Base-by-base conservation (phyloP, 2,113 vertebrate species). In the Leptocoma aspasia region DNA sequence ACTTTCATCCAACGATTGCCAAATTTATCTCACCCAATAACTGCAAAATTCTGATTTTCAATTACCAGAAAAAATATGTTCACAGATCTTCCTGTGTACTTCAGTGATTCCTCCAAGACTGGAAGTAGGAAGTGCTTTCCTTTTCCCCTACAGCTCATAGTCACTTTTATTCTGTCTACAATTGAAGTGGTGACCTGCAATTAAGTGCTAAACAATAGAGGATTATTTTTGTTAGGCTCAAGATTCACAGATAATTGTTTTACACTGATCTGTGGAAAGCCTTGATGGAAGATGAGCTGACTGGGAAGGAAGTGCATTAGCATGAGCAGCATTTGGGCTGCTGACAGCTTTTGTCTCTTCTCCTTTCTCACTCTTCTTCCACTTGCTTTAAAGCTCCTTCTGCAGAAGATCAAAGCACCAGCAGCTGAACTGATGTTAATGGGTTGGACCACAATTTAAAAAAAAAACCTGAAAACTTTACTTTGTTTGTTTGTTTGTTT, bases 281-380 rank as follows among this genome's bases (percentile, higher is more conserved):
- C 63, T 89, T 69, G 91, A 86, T 70, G 31, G 79, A 90, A 95
- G 97, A 98, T 96, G 97, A 97, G 97, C 97, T 97, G 97, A 97
- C 98, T 97, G 97, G 97, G 98, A 98, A 98, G 97, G 97, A 98
- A 98, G 98, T 91, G 94, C 93, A 95, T 94, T 96, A 97, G 98
- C 95, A 96, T 98, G 98, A 97, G 98, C 95, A 87, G 88, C 96
- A 96, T 98, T 98, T 98, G 97, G 98, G 96, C 97, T 97, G 98
- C 95, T 98, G 98, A 98, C 98, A 98, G 97, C 88, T 97, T 95
- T 96, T 81, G n/a, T 69, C 77, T 79, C 94, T 86, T 95, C 91
- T 72, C n/a, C 70, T 91, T 92, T 95, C 76, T 65, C 82, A 60
- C 39, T 50, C 65, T 82, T 54, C 71, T 69, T 7, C 41, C 76